phyloP scores from a whole-genome alignment of 2,113 vertebrate species.

The Heloderma charlesbogerti region DNA sequence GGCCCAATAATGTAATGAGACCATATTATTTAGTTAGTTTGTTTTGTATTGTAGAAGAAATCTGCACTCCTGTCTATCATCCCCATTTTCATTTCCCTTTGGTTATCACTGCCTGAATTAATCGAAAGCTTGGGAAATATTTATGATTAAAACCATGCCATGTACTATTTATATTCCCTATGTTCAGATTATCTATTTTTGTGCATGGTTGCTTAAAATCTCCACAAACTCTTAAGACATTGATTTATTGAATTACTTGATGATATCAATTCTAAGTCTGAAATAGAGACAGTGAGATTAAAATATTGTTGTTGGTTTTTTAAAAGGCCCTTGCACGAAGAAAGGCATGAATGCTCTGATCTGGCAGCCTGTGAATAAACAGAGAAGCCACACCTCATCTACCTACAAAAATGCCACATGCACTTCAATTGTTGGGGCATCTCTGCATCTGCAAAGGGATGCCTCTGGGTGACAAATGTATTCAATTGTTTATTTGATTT shows the following conservation, averaged over 20 bases:
- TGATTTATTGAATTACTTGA: not conserved
- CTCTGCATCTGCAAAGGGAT: too few relatives aligned
- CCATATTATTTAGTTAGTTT: not conserved
- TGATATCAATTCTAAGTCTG: conserved; percentile 9
- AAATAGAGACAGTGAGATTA: not conserved
- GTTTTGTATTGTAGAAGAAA: conserved; percentile 32
- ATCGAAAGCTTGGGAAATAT: conserved; percentile 34
- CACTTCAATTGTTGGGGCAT: too few relatives aligned
- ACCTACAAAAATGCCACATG: too few relatives aligned
- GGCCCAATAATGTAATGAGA: conserved; percentile 40
- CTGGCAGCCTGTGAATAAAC: not conserved
- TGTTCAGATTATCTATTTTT: conserved; percentile 46
- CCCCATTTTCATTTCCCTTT: conserved; percentile 71
- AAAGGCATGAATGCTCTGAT: not conserved
- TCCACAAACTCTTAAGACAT: conserved; percentile 30
- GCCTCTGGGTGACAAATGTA: too few relatives aligned
- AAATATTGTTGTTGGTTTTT: not conserved
- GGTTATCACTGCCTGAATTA: conserved; percentile 40
- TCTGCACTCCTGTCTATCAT: conserved; percentile 44
- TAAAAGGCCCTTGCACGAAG: not conserved
- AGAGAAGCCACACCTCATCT: not conserved
- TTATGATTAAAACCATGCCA: conserved; percentile 52
- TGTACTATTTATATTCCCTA: not conserved
- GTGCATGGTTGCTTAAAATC: conserved; percentile 42
- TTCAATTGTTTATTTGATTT: too few relatives aligned